Conservation (phyloP, 2,888 invertebrate genomes). For the Luperina testacea region DNA sequence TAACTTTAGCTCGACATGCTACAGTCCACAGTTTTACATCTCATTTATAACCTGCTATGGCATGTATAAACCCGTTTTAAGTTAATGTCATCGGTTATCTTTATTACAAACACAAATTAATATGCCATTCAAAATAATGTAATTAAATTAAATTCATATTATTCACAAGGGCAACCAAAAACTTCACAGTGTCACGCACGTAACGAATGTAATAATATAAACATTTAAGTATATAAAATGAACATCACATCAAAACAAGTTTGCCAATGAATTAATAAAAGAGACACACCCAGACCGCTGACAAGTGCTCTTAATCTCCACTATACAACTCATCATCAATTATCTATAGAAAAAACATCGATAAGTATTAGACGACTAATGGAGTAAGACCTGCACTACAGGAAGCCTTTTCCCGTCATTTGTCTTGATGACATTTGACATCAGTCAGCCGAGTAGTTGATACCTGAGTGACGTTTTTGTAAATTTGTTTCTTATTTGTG, state of each 20-base stretch:
- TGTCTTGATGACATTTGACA: slow-evolving; percentile 88
- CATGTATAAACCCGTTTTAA: background rate
- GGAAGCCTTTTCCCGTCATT: slow-evolving; percentile 86
- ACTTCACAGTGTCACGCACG: slow-evolving; percentile 13
- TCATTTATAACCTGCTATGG: background rate
- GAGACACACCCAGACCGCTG: slow-evolving; percentile 62
- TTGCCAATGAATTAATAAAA: slow-evolving; percentile 58
- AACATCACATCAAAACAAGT: slow-evolving; percentile 36
- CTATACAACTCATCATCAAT: slow-evolving; percentile 77
- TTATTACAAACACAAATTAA: slow-evolving; percentile 1
- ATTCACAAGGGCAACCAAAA: slow-evolving; percentile 42
- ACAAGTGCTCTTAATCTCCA: slow-evolving; percentile 72
- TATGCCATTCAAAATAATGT: slow-evolving; percentile 8
- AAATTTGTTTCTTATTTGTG: slow-evolving; percentile 15
- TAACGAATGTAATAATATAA: slow-evolving; percentile 21
- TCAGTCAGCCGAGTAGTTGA: slow-evolving; percentile 82
- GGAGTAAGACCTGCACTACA: slow-evolving; percentile 81
- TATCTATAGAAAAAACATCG: slow-evolving; percentile 76
- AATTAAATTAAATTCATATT: slow-evolving; percentile 22
- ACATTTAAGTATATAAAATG: slow-evolving; percentile 40
- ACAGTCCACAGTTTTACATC: background rate
- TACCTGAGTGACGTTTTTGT: slow-evolving; percentile 71
- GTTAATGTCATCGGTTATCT: background rate
- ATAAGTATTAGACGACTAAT: slow-evolving; percentile 76
- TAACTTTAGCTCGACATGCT: background rate